Conservation (phyloP, 2,113 vertebrate genomes). For the Puntigrus tetrazona region DNA sequence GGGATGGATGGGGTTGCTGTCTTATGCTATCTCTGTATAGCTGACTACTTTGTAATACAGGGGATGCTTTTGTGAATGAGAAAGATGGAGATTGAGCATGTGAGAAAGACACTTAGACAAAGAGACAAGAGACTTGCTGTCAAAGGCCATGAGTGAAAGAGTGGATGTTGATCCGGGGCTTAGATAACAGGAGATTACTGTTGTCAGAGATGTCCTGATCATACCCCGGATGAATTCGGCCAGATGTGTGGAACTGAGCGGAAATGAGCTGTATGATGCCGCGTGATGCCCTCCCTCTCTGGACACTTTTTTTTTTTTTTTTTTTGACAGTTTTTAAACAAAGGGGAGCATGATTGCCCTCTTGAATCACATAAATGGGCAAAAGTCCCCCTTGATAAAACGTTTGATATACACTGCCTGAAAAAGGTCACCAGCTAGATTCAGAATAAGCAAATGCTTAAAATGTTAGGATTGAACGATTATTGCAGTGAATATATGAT, state of each 20-base stretch:
- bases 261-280: background rate
- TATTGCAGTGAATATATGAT: too few species aligned
- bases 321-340: background rate
- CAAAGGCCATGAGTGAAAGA: constrained; percentile 2
- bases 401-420: too few species aligned
- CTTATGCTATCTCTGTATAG: constrained; percentile 19
- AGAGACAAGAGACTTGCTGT: constrained; percentile 1
- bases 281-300: background rate
- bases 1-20: background rate
- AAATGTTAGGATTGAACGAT: too few species aligned
- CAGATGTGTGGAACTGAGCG: background rate
- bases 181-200: constrained; percentile 35
- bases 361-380: background rate
- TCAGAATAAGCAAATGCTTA: too few species aligned
- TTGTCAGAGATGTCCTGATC: constrained; percentile 32
- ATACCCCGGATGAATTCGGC: background rate
- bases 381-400: too few species aligned
- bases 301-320: background rate
- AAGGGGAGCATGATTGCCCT: background rate
- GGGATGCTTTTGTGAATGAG: background rate
- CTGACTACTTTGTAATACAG: constrained; percentile 17
- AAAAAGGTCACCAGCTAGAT: too few species aligned
- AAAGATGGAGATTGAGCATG: background rate
- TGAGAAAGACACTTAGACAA: constrained; percentile 29
- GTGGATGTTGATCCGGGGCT: constrained; percentile 10